Percentiles rank a stretch among this genome's conserved stretches.
Conservation (phyloP, 1,140 invertebrate species). For the Ceratosolen fusciceps region DNA sequence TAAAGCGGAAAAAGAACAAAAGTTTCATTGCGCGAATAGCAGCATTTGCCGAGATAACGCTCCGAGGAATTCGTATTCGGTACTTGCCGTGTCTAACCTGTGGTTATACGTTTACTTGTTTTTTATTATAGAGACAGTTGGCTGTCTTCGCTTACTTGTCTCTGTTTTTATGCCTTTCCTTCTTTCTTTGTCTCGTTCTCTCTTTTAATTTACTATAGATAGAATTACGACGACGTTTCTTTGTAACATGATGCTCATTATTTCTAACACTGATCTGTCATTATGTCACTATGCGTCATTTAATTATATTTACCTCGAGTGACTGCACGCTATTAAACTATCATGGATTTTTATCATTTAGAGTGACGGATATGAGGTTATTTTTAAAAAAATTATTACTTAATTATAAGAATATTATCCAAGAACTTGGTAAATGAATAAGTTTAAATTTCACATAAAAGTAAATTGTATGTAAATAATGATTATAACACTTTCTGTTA, state of each 20-base stretch:
- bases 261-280: slow-evolving; percentile 6
- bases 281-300: neutral
- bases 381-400: no score
- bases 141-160: neutral
- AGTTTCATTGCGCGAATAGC: slow-evolving; percentile 55
- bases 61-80: slow-evolving; percentile 34
- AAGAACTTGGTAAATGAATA: no score
- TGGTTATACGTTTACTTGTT: slow-evolving; percentile 27
- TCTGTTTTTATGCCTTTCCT: neutral
- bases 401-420: no score
- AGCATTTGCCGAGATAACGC: slow-evolving; percentile 50
- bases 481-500: slow-evolving; percentile 32
- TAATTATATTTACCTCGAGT: neutral
- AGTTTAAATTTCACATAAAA: neutral
- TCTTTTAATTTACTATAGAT: no score
- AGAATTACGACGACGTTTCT: neutral
- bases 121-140: neutral
- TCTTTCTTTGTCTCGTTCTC: no score
- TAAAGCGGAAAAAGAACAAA: slow-evolving; percentile 25
- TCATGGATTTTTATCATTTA: neutral
- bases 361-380: no score
- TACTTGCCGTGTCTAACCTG: slow-evolving; percentile 22
- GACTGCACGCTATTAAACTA: neutral
- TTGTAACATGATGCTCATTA: slow-evolving; percentile 1
- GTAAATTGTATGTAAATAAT: neutral